phyloP scores from a whole-genome alignment of 2,113 vertebrate genomes.

The Opisthocomus hoazin region DNA sequence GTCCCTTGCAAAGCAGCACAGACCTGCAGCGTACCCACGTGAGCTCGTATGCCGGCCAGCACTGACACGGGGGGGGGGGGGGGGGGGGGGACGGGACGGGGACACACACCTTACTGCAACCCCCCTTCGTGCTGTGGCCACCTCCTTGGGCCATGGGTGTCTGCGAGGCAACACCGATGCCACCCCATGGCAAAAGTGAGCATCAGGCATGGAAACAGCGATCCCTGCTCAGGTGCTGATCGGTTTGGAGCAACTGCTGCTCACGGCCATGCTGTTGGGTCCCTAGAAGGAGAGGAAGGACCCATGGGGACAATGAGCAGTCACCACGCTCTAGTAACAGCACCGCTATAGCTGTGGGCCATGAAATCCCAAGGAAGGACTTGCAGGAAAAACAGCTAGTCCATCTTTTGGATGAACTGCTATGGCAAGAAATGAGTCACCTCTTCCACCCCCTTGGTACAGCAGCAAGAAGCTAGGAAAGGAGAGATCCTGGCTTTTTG shows the following conservation, averaged over 20 bases:
- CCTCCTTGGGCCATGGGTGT: background rate
- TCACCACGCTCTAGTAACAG: background rate
- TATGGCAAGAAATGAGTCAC: background rate
- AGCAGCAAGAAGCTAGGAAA: background rate
- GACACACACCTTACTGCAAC: too few relatives aligned
- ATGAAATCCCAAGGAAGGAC: background rate
- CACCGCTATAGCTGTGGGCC: background rate
- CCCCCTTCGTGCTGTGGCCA: fast-evolving
- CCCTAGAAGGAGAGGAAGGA: background rate
- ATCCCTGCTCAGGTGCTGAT: background rate
- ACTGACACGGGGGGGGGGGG: too few relatives aligned
- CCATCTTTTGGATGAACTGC: background rate
- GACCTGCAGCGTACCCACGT: fast-evolving
- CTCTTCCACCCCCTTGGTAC: background rate
- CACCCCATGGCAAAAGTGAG: conserved; percentile 5
- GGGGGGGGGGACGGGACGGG: too few relatives aligned
- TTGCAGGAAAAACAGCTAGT: background rate
- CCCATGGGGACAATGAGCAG: fast-evolving
- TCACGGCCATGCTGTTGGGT: background rate
- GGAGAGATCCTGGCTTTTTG: background rate
- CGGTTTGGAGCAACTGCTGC: background rate
- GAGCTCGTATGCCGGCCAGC: background rate
- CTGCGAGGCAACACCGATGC: background rate
- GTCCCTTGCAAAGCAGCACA: background rate
- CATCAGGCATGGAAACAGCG: background rate